Evolutionary conservation across 1,140 invertebrate genomes (phyloP), one percentile per base, ranked within the genome.

Genomic region (Drosophila teissieri): DNA sequence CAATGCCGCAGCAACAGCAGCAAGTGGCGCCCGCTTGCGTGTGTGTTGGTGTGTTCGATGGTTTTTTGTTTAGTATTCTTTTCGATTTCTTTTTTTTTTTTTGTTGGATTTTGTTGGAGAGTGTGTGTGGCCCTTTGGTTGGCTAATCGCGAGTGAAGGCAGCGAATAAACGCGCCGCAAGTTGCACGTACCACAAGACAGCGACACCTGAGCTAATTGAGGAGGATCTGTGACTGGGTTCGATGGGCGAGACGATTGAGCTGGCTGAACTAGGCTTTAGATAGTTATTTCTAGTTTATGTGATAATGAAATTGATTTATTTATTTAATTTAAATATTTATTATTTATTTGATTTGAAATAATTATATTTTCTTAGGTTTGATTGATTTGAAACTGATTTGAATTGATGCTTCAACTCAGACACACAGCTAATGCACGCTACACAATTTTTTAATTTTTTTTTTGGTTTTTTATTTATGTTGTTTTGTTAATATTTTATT

Each of bases 101-200:
- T 3, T 14, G 12, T 2, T 34, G 14, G 11, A 17, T 15, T 36
- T 56, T 62, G 34, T 39, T 52, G 56, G 45, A 39, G 58, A 64
- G 57, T 53, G 78, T 37, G 56, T 63, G 60, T 74, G 62, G 69
- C 65, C 57, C 69, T 58, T 80, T 83, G 83, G 84, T 88, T 89
- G 83, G 83, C 84, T 84, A 89, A 88, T 80, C 80, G 75, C 67
- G 58, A 62, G 36, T 45, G 61, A 58, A 64, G 61, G 56, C 61
- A 68, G 64, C 80, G 77, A 67, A 60, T 68, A 78, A 72, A 63
- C 65, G 49, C 68, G 51, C 78, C 65, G 55, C 78, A 61, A 53
- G 55, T 74, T 78, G 67, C 77, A 88, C 84, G 73, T 88, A 88
- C 84, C 84, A 89, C 84, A 89, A 78, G 68, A 64, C 64, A 72